A percentile compares a stretch with the other conserved stretches of the same genome.
These are phyloP conservation scores for Brachystomella parvula DNA, from an alignment of 1,140 invertebrate species.

Conservation along the genomic window DNA sequence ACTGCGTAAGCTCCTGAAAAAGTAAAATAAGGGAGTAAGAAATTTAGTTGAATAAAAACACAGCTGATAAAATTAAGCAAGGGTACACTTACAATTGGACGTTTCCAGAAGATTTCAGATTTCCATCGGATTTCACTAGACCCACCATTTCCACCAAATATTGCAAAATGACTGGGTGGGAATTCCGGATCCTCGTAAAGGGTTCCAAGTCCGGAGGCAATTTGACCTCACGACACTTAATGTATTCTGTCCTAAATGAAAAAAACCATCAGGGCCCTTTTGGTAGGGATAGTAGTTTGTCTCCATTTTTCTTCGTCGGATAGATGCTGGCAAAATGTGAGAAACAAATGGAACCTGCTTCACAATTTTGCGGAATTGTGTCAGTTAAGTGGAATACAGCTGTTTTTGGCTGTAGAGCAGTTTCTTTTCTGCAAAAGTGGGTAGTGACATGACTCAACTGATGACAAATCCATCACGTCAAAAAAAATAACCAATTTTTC, in stretches of 20 bases:
- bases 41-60: background rate
- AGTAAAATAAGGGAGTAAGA: background rate
- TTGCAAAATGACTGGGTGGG: constrained; percentile 41
- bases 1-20: constrained; percentile 47
- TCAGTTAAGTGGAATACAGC: too few relatives aligned
- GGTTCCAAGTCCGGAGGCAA: background rate
- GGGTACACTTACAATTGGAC: background rate
- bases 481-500: too few relatives aligned
- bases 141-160: background rate
- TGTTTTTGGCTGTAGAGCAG: too few relatives aligned
- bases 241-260: background rate
- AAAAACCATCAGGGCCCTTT: background rate
- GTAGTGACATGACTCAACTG: too few relatives aligned
- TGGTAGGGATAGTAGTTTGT: background rate
- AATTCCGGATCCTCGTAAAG: constrained; percentile 50
- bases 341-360: too few relatives aligned
- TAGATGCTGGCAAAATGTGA: too few relatives aligned
- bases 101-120: background rate
- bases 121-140: background rate
- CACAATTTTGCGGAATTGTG: too few relatives aligned
- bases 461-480: too few relatives aligned
- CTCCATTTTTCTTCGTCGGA: background rate
- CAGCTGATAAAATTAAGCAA: background rate
- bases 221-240: background rate
- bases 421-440: too few relatives aligned